Evolutionary conservation across 2,888 invertebrate genomes (phyloP), one percentile per base, ranked within the genome.

Genomic region (Nysson spinosus): DNA sequence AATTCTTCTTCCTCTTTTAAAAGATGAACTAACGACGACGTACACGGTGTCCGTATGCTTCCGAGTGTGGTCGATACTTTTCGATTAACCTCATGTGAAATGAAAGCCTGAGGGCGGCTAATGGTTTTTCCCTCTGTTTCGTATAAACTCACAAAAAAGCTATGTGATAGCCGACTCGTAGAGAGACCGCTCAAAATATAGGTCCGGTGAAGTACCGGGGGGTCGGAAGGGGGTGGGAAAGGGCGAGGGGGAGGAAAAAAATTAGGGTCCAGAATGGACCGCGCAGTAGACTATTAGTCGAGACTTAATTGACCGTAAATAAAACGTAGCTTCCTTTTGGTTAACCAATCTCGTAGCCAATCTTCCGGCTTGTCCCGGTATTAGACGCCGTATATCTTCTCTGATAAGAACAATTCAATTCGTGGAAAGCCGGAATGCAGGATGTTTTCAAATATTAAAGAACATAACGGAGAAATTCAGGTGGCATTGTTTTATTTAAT

Each of bases 261-360:
- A 54, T 52, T 51, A 63, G 47, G 64, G 51, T 55, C 47, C 56
- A 32, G 19, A 40, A 22, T 24, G 47, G 47, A 30, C 58, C 14
- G 34, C 39, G 42, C 14, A 35, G 32, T 17, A 51, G 50, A 57
- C 75, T 63, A 63, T 78, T 73, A 73, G 49, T 66, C 66, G 35
- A 49, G 32, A 43, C 30, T 61, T 75, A 79, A 78, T 77, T 72
- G 70, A 65, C 66, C 70, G 79, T 72, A 70, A 79, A 75, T 75
- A 73, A 73, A 77, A 73, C 54, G 66, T 47, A 22, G 40, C 52
- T 55, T 54, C 49, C 47, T 60, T 49, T 37, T 58, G 56, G 50
- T 63, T 55, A 52, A 51, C 60, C 58, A 46, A 56, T 68, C 28
- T 60, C 40, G 30, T 12, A 19, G 46, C 44, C 65, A 51, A 63